phyloP scores from a whole-genome alignment of 2,888 invertebrate species.

The Atethmia centrago region DNA sequence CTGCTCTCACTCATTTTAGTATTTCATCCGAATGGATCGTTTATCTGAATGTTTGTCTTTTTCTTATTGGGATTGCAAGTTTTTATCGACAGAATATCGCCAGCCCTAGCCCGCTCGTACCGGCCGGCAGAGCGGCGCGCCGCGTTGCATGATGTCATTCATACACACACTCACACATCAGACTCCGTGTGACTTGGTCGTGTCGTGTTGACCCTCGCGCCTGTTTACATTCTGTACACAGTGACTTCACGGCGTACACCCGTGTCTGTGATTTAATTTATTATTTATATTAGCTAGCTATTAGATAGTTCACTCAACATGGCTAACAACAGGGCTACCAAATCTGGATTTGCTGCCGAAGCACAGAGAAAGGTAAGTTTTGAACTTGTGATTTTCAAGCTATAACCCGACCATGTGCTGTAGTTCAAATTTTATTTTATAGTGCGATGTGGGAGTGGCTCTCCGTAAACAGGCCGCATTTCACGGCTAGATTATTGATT shows the following conservation, averaged over 20 bases:
- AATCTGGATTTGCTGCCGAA: conserved; percentile 98
- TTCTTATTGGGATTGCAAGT: conserved; percentile 18
- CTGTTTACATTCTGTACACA: conserved; percentile 87
- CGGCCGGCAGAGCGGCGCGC: conserved; percentile 72
- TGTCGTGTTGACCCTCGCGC: conserved; percentile 75
- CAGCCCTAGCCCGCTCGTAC: conserved; percentile 62
- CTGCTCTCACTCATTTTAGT: no score
- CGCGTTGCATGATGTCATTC: conserved; percentile 88
- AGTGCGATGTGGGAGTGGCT: conserved; percentile 61
- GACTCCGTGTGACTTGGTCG: conserved; percentile 79
- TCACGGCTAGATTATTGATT: conserved; percentile 79
- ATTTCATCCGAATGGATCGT: no score
- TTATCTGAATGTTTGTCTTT: no score
- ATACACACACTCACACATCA: conserved; percentile 88
- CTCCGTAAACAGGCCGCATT: conserved; percentile 72
- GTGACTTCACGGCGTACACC: conserved; percentile 83
- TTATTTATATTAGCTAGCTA: conserved; percentile 78
- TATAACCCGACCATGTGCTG: conserved; percentile 68
- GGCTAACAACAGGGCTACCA: conserved; percentile 96
- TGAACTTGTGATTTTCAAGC: conserved; percentile 63
- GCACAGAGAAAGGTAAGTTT: conserved; percentile 97
- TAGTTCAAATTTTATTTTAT: conserved; percentile 59
- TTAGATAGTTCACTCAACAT: conserved; percentile 86
- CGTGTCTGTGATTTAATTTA: conserved; percentile 87
- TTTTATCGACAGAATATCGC: conserved; percentile 64